Evolutionary conservation across 2,888 invertebrate species (phyloP).

Genomic region (Lymantria monacha): DNA sequence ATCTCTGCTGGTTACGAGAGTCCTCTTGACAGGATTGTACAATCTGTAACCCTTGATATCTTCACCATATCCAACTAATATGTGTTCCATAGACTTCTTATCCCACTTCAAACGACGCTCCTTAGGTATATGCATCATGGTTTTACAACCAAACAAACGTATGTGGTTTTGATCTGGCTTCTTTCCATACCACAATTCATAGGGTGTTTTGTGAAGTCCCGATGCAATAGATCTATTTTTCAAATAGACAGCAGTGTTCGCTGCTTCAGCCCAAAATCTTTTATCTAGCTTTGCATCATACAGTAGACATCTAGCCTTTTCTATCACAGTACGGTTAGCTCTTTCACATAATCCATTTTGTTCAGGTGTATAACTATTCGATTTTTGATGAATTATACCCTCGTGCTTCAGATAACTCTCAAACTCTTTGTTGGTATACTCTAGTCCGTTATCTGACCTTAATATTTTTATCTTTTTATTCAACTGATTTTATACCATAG

Average conservation of each 20-base stretch:
- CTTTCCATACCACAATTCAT: background rate
- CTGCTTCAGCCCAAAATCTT: no score
- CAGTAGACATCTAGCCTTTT: conserved; percentile 11
- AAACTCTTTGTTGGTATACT: conserved; percentile 16
- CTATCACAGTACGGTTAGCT: conserved; percentile 12
- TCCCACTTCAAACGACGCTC: background rate
- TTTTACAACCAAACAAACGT: background rate
- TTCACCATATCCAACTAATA: background rate
- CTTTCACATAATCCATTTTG: conserved; percentile 18
- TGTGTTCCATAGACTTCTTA: background rate
- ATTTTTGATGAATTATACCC: conserved; percentile 13
- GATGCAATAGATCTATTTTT: conserved; percentile 1
- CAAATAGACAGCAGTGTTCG: conserved; percentile 2
- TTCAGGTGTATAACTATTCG: conserved; percentile 14
- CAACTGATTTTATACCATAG: conserved; percentile 20
- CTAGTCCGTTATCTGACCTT: conserved; percentile 13
- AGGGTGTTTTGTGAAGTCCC: background rate
- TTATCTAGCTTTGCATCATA: conserved; percentile 9
- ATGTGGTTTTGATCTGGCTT: background rate
- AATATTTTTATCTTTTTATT: conserved; percentile 15
- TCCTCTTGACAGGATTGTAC: no score
- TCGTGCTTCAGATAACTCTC: conserved; percentile 1
- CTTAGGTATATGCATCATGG: background rate
- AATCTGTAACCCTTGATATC: background rate
- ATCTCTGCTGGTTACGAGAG: no score